phyloP scores from a whole-genome alignment of 1,140 invertebrate genomes.

The Pogonus chalceus region DNA sequence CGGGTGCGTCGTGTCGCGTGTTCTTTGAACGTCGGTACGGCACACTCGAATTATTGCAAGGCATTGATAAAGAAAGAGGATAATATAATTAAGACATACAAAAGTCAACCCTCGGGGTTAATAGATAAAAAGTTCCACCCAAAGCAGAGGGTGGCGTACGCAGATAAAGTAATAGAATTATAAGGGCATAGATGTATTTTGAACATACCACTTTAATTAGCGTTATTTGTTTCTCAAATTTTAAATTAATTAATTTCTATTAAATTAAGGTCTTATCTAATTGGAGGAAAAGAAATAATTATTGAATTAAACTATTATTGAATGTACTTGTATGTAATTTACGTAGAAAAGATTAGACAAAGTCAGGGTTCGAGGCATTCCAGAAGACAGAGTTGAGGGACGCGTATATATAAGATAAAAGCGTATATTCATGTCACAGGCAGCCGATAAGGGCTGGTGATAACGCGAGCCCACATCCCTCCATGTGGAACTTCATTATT shows the following conservation, averaged over 20 bases:
- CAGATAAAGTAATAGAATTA: constrained; percentile 32
- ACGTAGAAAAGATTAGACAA: no score
- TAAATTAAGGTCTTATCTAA: no score
- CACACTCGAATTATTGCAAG: no score
- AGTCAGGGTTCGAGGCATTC: constrained; percentile 6
- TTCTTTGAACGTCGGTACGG: no score
- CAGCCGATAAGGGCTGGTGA: constrained; percentile 19
- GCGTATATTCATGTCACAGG: constrained; percentile 24
- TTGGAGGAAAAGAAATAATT: no score
- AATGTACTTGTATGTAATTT: no score
- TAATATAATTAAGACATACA: constrained; percentile 27
- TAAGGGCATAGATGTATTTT: constrained; percentile 23
- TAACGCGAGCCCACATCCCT: constrained; percentile 14
- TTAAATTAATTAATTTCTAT: no score
- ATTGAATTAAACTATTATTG: no score
- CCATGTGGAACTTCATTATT: constrained; percentile 21
- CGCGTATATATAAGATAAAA: constrained; percentile 26
- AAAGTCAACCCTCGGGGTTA: constrained; percentile 24
- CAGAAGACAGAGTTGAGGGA: constrained; percentile 15
- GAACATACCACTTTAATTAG: no score
- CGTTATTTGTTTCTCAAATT: no score
- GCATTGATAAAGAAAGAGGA: constrained; percentile 15
- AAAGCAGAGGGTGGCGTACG: constrained; percentile 18
- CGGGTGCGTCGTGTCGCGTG: no score
- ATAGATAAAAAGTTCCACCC: constrained; percentile 30